A percentile compares a stretch with the other conserved stretches of the same genome.
Conservation (phyloP, 30 jellyfish, hydroid and myxozoan species). For the Aurelia sp. region DNA sequence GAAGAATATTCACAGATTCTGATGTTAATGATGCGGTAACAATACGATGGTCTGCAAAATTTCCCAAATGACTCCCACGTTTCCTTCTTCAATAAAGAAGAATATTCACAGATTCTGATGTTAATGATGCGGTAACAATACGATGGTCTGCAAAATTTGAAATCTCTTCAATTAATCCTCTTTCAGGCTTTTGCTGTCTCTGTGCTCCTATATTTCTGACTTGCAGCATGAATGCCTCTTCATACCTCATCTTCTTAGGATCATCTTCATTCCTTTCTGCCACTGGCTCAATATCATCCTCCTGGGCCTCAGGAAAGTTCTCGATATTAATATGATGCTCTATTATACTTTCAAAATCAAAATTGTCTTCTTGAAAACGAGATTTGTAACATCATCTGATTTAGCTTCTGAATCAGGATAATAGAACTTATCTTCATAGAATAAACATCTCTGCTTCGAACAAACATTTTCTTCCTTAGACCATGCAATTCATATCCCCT, state of each 20-base stretch:
- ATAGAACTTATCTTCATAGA: constrained; percentile 57
- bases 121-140: constrained; percentile 7
- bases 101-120: constrained; percentile 25
- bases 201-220: constrained; percentile 44
- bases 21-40: too few relatives aligned
- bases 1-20: too few relatives aligned
- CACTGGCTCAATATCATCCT: constrained; percentile 41
- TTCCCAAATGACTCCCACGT: constrained; percentile 58
- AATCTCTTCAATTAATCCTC: constrained; percentile 26
- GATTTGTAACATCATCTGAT: not conserved
- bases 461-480: constrained; percentile 6
- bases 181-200: constrained; percentile 25
- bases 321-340: constrained; percentile 18
- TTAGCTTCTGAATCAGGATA: constrained; percentile 42
- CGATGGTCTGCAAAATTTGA: constrained; percentile 13
- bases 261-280: constrained; percentile 41
- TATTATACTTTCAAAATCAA: not conserved
- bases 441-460: constrained; percentile 66
- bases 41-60: too few relatives aligned
- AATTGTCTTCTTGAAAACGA: constrained; percentile 25
- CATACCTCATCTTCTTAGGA: constrained; percentile 50
- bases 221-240: constrained; percentile 52
- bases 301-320: constrained; percentile 22
- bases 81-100: constrained; percentile 48
- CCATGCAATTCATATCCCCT: constrained; percentile 58